Base-by-base conservation (phyloP, 2,797 vertebrate species). In the Argentina silus region DNA sequence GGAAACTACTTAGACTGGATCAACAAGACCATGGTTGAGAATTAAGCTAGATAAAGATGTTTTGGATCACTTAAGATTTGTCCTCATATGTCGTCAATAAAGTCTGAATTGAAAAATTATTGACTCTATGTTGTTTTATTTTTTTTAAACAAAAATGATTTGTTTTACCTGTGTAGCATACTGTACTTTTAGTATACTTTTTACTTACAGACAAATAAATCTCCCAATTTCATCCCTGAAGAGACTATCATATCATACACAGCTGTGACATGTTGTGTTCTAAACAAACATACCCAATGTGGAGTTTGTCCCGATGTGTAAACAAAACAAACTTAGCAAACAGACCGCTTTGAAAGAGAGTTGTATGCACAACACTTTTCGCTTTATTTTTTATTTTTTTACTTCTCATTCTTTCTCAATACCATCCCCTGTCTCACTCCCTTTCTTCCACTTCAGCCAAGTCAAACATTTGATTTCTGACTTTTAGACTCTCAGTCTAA, bases 1-100 rank as follows among this genome's bases (percentile, higher is more conserved):
- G 21, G 21, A 0, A 78, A 79, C n/a, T 85, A 83, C 36, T 0
- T 69, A 15, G 47, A 76, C 68, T 87, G 83, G 86, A 81, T 85
- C 10, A 45, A 73, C 15, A 57, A 78, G 65, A 85, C 67, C 44
- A 87, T 85, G 77, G 2, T 53, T 17, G 68, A 75, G 55, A 81
- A 82, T 17, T 64, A 64, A 74, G 23, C 9, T 19, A 23, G 12
- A 2, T 43, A 12, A 7, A 51, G 50, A 12, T 51, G 50, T 51
- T 12, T 11, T 51, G 50, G 50, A 51, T 51, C 50, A 51, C n/a
- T n/a, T 51, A 51, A 6, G 11, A 51, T 10, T 12, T 51, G n/a
- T 51, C 2, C 11, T 36, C 27, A 36, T 4, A 36, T 36, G 27
- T 36, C 14, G 17, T 59, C 56, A 59, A 48, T 48, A 48, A 48